Conservation (phyloP, 2,888 invertebrate species). For the Taenaris catops region DNA sequence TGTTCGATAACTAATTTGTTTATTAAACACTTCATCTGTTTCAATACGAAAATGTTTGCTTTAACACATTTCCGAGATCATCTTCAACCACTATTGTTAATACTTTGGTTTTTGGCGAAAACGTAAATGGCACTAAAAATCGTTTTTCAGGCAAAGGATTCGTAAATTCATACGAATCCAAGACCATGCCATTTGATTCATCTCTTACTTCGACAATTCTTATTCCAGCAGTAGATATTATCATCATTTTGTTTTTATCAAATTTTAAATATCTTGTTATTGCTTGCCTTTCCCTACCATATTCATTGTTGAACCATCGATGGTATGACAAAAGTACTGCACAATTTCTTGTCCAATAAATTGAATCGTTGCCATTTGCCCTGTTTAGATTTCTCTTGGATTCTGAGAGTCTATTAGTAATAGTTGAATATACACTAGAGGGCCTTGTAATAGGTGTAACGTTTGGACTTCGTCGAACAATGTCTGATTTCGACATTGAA, state of each 20-base stretch:
- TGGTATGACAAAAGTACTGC: conserved; percentile 83
- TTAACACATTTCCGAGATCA: conserved; percentile 83
- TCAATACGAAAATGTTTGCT: conserved; percentile 80
- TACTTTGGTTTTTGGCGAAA: conserved; percentile 66
- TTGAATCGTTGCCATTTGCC: conserved; percentile 73
- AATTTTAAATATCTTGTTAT: conserved; percentile 74
- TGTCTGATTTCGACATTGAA: conserved; percentile 65
- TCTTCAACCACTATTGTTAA: conserved; percentile 83
- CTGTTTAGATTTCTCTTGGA: conserved; percentile 63
- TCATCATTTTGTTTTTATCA: conserved; percentile 79
- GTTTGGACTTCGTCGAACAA: conserved; percentile 68
- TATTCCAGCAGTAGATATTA: conserved; percentile 82
- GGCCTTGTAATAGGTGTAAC: conserved; percentile 75
- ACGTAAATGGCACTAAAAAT: conserved; percentile 77
- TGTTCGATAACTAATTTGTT: conserved; percentile 9
- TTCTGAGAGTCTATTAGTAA: conserved; percentile 63
- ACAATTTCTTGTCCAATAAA: conserved; percentile 82
- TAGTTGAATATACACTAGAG: conserved; percentile 69
- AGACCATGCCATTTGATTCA: conserved; percentile 79
- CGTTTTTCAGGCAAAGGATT: conserved; percentile 78
- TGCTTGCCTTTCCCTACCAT: conserved; percentile 74
- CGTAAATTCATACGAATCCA: conserved; percentile 82
- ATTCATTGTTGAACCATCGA: conserved; percentile 79
- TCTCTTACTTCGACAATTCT: conserved; percentile 83
- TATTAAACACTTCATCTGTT: conserved; percentile 4